Evolutionary conservation across 2,888 invertebrate species (phyloP).

Genomic region (Blastobasis lacticolella): DNA sequence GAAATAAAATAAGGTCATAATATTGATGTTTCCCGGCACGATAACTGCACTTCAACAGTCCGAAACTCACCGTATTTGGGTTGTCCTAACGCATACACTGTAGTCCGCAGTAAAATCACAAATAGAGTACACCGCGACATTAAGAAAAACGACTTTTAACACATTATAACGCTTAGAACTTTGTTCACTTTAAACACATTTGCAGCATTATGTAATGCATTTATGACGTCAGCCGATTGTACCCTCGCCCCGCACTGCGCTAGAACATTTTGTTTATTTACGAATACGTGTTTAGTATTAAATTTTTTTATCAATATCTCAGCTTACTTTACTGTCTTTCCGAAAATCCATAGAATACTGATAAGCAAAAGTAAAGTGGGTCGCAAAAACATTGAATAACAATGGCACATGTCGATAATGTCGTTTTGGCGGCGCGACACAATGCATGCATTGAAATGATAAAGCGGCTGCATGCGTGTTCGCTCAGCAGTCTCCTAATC

Average conservation of each 20-base stretch:
- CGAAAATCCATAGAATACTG: constrained; percentile 1
- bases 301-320: not conserved
- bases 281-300: not conserved
- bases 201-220: not conserved
- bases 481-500: too few relatives aligned
- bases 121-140: constrained; percentile 3
- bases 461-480: not conserved
- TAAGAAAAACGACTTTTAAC: not conserved
- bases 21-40: too few relatives aligned
- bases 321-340: not conserved
- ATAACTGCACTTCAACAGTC: too few relatives aligned
- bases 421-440: constrained; percentile 7
- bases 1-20: constrained; percentile 7
- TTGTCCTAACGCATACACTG: constrained; percentile 3
- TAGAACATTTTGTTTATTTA: too few relatives aligned
- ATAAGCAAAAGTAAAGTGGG: constrained; percentile 1
- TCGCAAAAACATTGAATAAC: constrained; percentile 3
- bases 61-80: constrained; percentile 7
- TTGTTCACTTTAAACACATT: not conserved
- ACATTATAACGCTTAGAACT: constrained; percentile 1
- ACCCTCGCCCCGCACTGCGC: too few relatives aligned
- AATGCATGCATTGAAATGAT: constrained; percentile 15
- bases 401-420: constrained; percentile 1
- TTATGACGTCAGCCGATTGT: not conserved
- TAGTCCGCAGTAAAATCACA: not conserved